Evolutionary conservation across 2,113 vertebrate genomes (phyloP), one percentile per base, ranked within the genome.

Genomic region (Perccottus glenii): DNA sequence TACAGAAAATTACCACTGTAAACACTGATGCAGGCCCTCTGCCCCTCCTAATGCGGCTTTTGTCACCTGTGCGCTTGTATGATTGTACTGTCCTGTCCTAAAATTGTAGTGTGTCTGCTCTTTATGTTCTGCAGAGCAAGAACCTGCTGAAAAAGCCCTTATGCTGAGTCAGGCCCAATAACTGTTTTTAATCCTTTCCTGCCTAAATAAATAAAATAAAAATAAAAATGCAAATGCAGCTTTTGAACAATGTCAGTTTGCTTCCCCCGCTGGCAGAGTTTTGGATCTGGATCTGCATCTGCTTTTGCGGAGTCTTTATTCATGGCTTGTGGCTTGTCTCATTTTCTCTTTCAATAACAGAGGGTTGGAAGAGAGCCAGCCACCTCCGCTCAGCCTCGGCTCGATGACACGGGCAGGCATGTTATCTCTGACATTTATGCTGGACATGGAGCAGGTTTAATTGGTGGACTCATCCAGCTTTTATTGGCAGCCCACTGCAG

Each of bases 381-480:
- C 19, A 27, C 19, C 19, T 27, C 19, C 3, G 19, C 19, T 27
- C 19, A 27, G 19, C 33, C 73, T 61, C 48, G 16, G 19, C 61
- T 56, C 64, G 38, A 40, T 16, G 49, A 59, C 36, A 5, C 52
- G 60, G 32, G 44, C 32, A 10, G 60, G 60, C 46, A 45, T 67
- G 72, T 59, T 60, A 49, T 64, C 33, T 57, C 9, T 85, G 82
- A 85, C 78, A 85, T 86, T 87, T 72, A 73, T 35, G 49, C 70
- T 62, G 56, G 58, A 67, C 64, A 57, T 12, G 36, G 49, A 60
- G 58, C 14, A 43, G n/a, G 45, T 83, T 77, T 86, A 85, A 89
- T 87, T 73, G 83, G 32, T 7, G 27, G 44, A 58, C 50, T 62
- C 69, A 75, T 65, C 67, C 63, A 45, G 12, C 38, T 65, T 74